Evolutionary conservation across 2,888 invertebrate species (phyloP).

Genomic region (Hirtodrosophila duncani): DNA sequence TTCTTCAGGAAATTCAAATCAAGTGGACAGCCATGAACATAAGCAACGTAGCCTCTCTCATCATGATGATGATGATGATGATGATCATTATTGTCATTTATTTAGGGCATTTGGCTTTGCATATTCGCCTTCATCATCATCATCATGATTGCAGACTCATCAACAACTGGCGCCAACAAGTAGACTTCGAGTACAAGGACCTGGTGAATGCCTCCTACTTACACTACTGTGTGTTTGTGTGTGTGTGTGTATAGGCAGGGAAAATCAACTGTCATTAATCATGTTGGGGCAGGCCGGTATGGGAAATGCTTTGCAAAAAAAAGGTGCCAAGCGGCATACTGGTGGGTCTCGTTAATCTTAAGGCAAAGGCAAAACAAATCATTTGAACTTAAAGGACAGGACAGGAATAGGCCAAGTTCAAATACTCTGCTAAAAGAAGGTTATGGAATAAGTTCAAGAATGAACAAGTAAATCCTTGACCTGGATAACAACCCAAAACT

Average conservation of each 20-base stretch:
- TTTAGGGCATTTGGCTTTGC: no score
- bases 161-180: constrained; percentile 65
- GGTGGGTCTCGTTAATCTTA: constrained; percentile 29
- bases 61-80: background rate
- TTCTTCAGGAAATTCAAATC: no score
- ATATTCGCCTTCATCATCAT: background rate
- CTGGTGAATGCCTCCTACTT: no score
- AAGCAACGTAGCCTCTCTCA: no score
- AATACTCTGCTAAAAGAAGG: constrained; percentile 4
- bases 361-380: constrained; percentile 1
- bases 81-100: background rate
- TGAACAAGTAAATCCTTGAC: no score
- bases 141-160: constrained; percentile 12
- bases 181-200: constrained; percentile 64
- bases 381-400: constrained; percentile 1
- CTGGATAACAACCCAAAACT: no score
- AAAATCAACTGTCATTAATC: constrained; percentile 71
- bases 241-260: no score
- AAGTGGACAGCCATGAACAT: constrained; percentile 28
- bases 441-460: no score
- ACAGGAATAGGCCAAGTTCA: background rate
- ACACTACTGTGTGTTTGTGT: no score
- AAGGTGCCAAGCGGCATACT: constrained; percentile 62
- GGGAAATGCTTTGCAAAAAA: constrained; percentile 53
- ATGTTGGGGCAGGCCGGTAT: no score